Evolutionary conservation across 1,140 invertebrate species (phyloP).

Genomic region (Diploscapter pachys): DNA sequence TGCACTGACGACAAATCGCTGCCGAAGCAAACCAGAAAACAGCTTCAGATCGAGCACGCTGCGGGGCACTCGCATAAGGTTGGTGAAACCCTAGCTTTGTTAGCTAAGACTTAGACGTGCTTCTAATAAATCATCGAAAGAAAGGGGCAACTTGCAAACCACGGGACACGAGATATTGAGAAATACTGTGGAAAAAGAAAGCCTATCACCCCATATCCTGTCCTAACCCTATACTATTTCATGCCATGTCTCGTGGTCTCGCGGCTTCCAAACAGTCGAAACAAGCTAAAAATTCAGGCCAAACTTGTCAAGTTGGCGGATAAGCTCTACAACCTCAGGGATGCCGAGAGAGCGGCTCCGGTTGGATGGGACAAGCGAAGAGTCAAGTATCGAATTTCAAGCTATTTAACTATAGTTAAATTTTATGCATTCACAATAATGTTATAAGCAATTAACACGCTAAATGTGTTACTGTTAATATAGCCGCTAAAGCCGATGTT

Average conservation of each 20-base stretch:
- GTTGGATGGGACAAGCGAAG: constrained; percentile 61
- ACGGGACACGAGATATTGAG: too few species aligned
- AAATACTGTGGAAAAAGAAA: too few species aligned
- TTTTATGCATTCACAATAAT: too few species aligned
- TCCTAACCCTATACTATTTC: too few species aligned
- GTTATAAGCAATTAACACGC: too few species aligned
- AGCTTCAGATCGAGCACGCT: constrained; percentile 71
- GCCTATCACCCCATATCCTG: too few species aligned
- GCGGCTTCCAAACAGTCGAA: background rate
- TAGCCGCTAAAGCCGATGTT: too few species aligned
- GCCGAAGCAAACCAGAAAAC: constrained; percentile 69
- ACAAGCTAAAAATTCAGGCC: constrained; percentile 62
- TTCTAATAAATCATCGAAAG: background rate
- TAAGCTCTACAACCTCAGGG: constrained; percentile 79
- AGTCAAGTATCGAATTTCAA: constrained; percentile 51
- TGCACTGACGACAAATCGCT: constrained; percentile 77
- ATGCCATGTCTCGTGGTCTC: too few species aligned
- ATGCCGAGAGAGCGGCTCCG: constrained; percentile 69
- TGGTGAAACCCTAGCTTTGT: background rate
- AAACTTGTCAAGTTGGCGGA: constrained; percentile 80
- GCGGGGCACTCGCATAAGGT: constrained; percentile 60
- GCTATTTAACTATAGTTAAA: too few species aligned
- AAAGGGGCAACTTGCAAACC: background rate
- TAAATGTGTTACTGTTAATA: too few species aligned
- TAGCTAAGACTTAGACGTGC: background rate